phyloP scores from a whole-genome alignment of 2,113 vertebrate genomes.

The Tragelaphus scriptus region DNA sequence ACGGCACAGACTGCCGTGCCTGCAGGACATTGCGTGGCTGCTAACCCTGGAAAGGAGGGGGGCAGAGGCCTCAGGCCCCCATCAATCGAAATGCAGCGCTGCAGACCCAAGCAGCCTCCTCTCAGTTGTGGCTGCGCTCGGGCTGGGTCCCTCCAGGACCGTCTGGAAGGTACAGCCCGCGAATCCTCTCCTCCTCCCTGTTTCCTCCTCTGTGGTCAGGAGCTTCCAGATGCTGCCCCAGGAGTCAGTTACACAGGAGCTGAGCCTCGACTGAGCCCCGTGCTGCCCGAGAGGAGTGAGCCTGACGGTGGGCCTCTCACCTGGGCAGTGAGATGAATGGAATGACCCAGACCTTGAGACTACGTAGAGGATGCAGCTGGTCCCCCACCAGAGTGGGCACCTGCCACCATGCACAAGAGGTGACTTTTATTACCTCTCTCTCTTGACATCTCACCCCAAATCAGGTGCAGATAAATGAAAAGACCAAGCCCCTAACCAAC shows the following conservation, averaged over 20 bases:
- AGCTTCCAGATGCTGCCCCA: not conserved
- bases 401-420: not conserved
- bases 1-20: constrained; percentile 76
- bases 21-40: constrained; percentile 59
- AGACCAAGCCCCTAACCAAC: not conserved
- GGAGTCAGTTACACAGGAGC: not conserved
- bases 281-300: not conserved
- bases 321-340: not conserved
- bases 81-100: not conserved
- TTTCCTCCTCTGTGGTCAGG: not conserved
- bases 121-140: rapidly evolving
- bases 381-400: not conserved
- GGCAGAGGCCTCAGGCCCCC: not conserved
- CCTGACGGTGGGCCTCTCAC: too few species aligned
- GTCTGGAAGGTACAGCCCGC: rapidly evolving
- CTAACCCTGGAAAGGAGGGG: constrained; percentile 32
- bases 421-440: not conserved
- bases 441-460: not conserved
- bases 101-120: not conserved
- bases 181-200: not conserved
- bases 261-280: rapidly evolving
- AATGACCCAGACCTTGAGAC: not conserved
- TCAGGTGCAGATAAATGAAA: not conserved
- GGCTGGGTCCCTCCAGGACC: not conserved
- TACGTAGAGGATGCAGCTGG: not conserved